Evolutionary conservation across 2,888 invertebrate species (phyloP).

Genomic region (Chalcis sispes): DNA sequence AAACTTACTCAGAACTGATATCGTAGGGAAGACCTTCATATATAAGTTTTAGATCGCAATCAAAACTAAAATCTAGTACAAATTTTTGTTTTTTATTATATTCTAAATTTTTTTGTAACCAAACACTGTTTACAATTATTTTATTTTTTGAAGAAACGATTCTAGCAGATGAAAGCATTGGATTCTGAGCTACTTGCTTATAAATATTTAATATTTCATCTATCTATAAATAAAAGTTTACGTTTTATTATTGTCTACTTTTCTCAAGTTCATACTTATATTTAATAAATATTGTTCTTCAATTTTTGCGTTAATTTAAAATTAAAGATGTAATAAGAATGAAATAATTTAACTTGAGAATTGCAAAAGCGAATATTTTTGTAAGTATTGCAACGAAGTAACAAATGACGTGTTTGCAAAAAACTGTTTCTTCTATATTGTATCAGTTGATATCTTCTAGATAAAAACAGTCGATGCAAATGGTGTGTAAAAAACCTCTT

Average conservation of each 20-base stretch:
- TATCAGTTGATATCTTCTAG: no score
- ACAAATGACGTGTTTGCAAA: no score
- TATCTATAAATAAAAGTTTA: constrained; percentile 78
- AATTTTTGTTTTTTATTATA: constrained; percentile 80
- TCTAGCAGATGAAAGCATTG: constrained; percentile 78
- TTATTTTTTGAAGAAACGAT: constrained; percentile 75
- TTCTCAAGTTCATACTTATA: no score
- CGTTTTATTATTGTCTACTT: no score
- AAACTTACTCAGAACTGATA: constrained; percentile 81
- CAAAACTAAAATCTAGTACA: constrained; percentile 77
- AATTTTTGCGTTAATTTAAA: neutral
- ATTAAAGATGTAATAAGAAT: neutral
- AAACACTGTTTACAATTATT: constrained; percentile 78
- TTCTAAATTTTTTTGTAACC: constrained; percentile 84
- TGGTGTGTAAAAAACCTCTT: no score
- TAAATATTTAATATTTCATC: constrained; percentile 81
- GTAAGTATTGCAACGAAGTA: neutral
- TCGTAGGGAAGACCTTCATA: constrained; percentile 79
- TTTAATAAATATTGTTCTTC: neutral
- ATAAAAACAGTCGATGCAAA: no score
- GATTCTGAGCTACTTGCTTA: constrained; percentile 79
- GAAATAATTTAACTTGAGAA: neutral
- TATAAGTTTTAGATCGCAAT: constrained; percentile 76
- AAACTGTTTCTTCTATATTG: no score
- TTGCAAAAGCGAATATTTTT: neutral